Evolutionary conservation across 2,113 vertebrate genomes (phyloP).

Genomic region (Anguilla rostrata): DNA sequence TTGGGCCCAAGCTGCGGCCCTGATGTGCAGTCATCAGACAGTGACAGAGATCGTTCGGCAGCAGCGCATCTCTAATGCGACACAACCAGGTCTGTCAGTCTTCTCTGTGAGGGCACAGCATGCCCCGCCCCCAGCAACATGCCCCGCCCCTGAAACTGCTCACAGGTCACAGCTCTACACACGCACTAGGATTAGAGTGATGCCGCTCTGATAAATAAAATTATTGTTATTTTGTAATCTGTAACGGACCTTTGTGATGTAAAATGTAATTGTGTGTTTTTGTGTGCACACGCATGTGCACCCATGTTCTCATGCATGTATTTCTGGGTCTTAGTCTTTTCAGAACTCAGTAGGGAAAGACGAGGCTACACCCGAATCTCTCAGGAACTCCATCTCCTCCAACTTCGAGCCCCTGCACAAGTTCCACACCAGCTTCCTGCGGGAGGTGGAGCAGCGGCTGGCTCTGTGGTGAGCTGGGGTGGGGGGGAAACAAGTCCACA

Average conservation of each 20-base stretch:
- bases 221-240: not conserved
- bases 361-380: slow-evolving; percentile 78
- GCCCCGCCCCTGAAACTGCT: too few species aligned
- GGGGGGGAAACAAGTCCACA: too few species aligned
- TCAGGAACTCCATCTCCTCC: slow-evolving; percentile 82
- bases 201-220: too few species aligned
- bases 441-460: slow-evolving; percentile 90
- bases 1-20: not conserved
- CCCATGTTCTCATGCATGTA: not conserved
- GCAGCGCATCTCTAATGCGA: not conserved
- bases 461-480: slow-evolving; percentile 80
- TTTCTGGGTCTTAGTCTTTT: slow-evolving; percentile 73
- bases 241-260: not conserved
- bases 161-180: too few species aligned
- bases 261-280: not conserved
- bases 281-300: not conserved
- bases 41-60: not conserved
- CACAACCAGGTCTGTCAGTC: not conserved
- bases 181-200: too few species aligned
- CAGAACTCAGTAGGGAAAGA: slow-evolving; percentile 77
- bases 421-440: slow-evolving; percentile 89
- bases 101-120: not conserved
- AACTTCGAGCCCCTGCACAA: slow-evolving; percentile 93
- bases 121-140: not conserved
- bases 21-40: not conserved